These are phyloP conservation scores for Diorhabda elongata DNA, from an alignment of 1,140 invertebrate genomes.

Conservation along the genomic window DNA sequence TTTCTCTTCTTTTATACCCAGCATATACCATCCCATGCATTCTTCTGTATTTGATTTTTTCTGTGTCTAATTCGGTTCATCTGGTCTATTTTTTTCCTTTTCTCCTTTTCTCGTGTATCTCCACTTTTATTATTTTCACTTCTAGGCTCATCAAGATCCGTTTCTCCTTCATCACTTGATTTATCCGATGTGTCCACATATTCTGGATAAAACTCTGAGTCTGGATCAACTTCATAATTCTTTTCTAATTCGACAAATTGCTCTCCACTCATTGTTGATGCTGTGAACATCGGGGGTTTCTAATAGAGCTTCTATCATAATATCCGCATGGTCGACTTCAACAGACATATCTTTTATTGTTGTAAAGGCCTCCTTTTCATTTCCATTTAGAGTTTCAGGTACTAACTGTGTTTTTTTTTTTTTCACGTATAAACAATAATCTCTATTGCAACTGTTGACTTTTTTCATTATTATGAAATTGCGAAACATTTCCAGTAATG, in stretches of 20 bases:
- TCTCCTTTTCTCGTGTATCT: not conserved
- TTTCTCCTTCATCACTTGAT: not conserved
- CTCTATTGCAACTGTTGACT: no score
- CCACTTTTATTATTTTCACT: not conserved
- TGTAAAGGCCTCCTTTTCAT: no score
- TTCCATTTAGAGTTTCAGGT: no score
- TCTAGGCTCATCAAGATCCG: not conserved
- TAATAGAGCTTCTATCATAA: not conserved
- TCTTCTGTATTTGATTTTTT: not conserved
- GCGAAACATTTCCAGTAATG: no score
- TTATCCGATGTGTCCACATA: not conserved
- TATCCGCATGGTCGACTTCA: not conserved
- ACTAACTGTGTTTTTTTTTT: no score
- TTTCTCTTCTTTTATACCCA: no score
- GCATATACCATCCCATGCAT: no score
- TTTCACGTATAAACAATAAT: no score
- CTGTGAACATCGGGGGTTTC: not conserved
- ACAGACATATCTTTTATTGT: no score
- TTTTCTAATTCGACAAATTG: not conserved
- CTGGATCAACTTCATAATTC: not conserved
- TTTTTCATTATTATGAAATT: no score
- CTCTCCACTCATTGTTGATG: not conserved
- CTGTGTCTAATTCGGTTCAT: not conserved
- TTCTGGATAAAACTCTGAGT: not conserved
- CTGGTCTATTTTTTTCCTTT: not conserved